Conservation (phyloP, 2,113 vertebrate genomes). For the Epinephelus cyanopodus region DNA sequence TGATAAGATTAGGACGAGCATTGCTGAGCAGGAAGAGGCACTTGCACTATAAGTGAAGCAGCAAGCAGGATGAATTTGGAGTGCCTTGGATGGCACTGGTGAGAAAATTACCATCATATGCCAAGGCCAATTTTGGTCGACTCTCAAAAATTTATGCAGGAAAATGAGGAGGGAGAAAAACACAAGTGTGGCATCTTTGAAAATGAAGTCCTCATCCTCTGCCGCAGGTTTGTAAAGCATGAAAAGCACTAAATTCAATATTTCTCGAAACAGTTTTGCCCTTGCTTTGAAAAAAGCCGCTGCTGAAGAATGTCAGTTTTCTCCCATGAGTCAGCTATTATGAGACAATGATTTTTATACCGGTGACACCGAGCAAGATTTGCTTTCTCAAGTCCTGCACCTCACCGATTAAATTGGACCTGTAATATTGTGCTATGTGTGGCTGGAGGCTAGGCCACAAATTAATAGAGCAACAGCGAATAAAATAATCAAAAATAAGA, state of each 20-base stretch:
- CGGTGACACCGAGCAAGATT: slow-evolving; percentile 21
- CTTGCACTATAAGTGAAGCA: slow-evolving; percentile 48
- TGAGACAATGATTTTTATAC: slow-evolving; percentile 15
- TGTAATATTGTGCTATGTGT: slow-evolving; percentile 35
- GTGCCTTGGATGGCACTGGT: slow-evolving; percentile 33
- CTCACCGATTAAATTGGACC: slow-evolving; percentile 24
- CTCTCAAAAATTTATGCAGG: slow-evolving; percentile 14
- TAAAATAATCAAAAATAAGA: slow-evolving; percentile 14
- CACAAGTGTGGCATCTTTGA: slow-evolving; percentile 19
- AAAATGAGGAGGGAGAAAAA: slow-evolving; percentile 29
- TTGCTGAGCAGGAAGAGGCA: slow-evolving; percentile 54
- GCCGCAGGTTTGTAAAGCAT: slow-evolving; percentile 19
- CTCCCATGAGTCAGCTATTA: slow-evolving; percentile 33
- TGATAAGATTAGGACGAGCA: slow-evolving; percentile 64
- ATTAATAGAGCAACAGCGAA: slow-evolving; percentile 16
- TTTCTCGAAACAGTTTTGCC: slow-evolving; percentile 19
- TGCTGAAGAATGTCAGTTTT: slow-evolving; percentile 3
- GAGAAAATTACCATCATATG: slow-evolving; percentile 46
- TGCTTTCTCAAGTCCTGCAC: slow-evolving; percentile 5
- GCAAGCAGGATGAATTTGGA: slow-evolving; percentile 44
- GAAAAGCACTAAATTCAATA: slow-evolving; percentile 41
- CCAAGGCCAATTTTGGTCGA: slow-evolving; percentile 29
- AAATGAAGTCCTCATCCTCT: slow-evolving; percentile 37
- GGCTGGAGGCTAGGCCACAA: slow-evolving; percentile 9
- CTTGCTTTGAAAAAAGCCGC: slow-evolving; percentile 36